phyloP scores from a whole-genome alignment of 2,113 vertebrate species.

The Macquaria australasica region DNA sequence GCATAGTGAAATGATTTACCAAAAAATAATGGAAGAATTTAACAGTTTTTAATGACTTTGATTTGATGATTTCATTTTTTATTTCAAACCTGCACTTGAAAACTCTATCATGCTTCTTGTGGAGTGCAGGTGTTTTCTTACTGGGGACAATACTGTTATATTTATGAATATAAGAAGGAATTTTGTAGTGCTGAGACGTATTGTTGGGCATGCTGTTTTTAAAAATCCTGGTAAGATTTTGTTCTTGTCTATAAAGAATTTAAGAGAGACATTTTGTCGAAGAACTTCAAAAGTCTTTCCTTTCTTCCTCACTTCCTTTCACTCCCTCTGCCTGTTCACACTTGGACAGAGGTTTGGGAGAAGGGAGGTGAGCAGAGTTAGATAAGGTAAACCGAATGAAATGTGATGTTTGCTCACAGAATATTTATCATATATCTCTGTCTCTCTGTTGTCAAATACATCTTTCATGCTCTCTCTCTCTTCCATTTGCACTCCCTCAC shows the following conservation, averaged over 20 bases:
- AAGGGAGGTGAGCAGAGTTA: background rate
- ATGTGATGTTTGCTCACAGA: slow-evolving; percentile 38
- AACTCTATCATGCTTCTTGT: background rate
- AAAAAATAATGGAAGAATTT: background rate
- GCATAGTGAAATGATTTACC: too few species aligned
- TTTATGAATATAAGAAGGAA: background rate
- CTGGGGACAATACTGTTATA: background rate
- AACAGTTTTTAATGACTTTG: background rate
- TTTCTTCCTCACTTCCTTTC: background rate
- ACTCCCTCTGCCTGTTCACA: background rate
- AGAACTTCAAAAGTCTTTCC: background rate
- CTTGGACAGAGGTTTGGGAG: slow-evolving; percentile 6
- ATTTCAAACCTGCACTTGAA: background rate
- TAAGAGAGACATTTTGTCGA: background rate
- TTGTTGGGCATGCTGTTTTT: background rate
- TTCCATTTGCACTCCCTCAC: background rate
- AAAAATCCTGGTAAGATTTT: background rate
- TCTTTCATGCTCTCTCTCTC: background rate
- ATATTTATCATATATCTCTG: slow-evolving; percentile 6
- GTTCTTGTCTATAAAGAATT: background rate
- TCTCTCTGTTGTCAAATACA: slow-evolving; percentile 24
- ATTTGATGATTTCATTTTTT: background rate
- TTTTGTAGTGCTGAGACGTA: background rate
- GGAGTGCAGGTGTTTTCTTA: background rate
- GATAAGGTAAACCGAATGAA: slow-evolving; percentile 15